Base-by-base conservation (phyloP, 2,888 invertebrate species). In the Drosophila fungiperda region DNA sequence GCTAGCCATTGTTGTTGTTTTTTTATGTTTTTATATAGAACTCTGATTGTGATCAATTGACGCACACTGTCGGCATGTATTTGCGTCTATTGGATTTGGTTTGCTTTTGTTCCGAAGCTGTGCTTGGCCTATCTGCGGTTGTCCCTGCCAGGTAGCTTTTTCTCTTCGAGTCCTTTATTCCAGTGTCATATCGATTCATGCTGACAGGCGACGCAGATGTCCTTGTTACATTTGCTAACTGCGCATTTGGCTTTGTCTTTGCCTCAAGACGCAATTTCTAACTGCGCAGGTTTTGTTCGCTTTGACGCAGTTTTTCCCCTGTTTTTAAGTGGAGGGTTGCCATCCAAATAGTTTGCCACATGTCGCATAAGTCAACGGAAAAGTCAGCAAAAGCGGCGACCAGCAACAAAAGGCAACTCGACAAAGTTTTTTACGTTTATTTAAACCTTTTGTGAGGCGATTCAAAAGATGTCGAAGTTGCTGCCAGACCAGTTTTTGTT, bases 41-140 rank as follows among this genome's bases (percentile, higher is more conserved):
- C 42, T 60, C 50, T 55, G 62, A 70, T 69, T 82, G 82, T 79
- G 80, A 81, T 80, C 81, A 64, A 78, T 80, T 72, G 73, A 76
- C 61, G 72, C 68, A 57, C 58, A 42, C 54, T 70, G 58, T 78
- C 54, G 54, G 23, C 68, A 59, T 57, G 59, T 67, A 80, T 86
- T 73, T 86, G 82, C 80, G 82, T 85, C 73, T 65, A 74, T 84
- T 81, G 61, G 62, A 55, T 59, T 49, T 29, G 29, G 48, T 61
- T 53, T 62, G 58, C 58, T 50, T 63, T 74, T 70, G 63, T 77
- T 45, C 63, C 48, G 36, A 23, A 64, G 48, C 50, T 71, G 50
- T 68, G 50, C 66, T 65, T 57, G 73, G 74, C 78, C 80, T 82
- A 82, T 84, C 76, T 87, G 87, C 83, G 87, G 85, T 84, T 84